These are phyloP conservation scores for Triops cancriformis DNA, from an alignment of 1,140 invertebrate species.

Conservation along the genomic window DNA sequence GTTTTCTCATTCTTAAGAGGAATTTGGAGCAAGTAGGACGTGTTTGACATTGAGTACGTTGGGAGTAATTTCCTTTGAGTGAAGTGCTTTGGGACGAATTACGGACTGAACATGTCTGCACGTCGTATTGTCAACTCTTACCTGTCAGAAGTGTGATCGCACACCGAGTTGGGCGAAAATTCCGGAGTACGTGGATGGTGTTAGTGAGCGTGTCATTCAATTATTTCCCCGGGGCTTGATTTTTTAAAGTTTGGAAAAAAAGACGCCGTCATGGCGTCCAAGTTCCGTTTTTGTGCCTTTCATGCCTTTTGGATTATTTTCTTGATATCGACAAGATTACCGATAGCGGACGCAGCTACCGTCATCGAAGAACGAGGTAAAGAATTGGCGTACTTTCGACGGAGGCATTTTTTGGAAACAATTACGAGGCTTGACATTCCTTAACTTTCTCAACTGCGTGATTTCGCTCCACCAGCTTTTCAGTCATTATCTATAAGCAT, in stretches of 20 bases:
- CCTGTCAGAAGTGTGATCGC: neutral
- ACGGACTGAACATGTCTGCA: neutral
- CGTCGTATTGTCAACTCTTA: neutral
- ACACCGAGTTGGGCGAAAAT: neutral
- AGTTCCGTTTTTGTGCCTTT: neutral
- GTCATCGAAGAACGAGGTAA: slow-evolving; percentile 9
- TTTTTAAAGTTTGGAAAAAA: neutral
- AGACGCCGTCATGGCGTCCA: neutral
- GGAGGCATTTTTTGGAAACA: neutral
- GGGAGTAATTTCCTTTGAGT: neutral
- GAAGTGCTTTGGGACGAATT: neutral
- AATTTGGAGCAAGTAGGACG: slow-evolving; percentile 13
- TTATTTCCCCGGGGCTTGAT: neutral
- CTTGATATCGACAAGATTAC: neutral
- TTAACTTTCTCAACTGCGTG: neutral
- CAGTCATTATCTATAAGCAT: too few species aligned
- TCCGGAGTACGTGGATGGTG: neutral
- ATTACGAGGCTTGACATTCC: neutral
- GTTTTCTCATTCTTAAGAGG: slow-evolving; percentile 2
- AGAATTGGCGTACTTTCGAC: neutral
- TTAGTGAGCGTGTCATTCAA: neutral
- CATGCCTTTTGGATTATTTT: neutral
- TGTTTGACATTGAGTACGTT: neutral
- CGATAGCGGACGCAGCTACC: neutral
- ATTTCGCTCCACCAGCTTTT: neutral